Conservation (phyloP, 1,140 invertebrate genomes). For the Varroa destructor region DNA sequence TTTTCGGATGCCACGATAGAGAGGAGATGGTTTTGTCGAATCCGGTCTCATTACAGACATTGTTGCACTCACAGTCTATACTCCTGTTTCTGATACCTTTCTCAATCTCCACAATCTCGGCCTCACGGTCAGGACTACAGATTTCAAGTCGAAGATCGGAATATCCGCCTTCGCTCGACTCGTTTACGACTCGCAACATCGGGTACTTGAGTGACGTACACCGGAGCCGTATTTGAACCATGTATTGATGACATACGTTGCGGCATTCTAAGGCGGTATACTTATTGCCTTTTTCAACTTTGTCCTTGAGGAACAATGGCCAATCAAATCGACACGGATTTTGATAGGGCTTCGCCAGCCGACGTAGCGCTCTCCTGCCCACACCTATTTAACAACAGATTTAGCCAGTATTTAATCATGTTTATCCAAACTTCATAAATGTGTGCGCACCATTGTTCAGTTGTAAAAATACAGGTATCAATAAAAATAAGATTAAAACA, state of each 20-base stretch:
- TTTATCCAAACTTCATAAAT: no score
- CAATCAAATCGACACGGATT: conserved; percentile 5
- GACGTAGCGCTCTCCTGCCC: neutral
- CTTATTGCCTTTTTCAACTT: conserved; percentile 2
- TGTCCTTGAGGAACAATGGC: neutral
- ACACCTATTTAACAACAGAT: neutral
- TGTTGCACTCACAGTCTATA: conserved; percentile 9
- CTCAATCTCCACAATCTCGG: neutral
- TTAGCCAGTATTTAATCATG: no score
- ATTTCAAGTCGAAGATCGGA: neutral
- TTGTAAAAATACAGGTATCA: no score
- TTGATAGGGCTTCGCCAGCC: conserved; percentile 2
- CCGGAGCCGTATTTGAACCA: neutral
- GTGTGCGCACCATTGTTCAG: no score
- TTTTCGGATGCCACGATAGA: conserved; percentile 9
- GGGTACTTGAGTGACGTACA: conserved; percentile 16
- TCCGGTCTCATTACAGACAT: conserved; percentile 9
- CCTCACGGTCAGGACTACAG: neutral
- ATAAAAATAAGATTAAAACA: no score
- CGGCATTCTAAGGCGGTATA: conserved; percentile 7
- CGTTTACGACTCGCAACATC: neutral
- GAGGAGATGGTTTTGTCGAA: conserved; percentile 23
- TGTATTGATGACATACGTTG: conserved; percentile 1
- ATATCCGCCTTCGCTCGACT: neutral
- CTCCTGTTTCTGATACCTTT: neutral